phyloP scores from a whole-genome alignment of 2,797 vertebrate genomes.

The Nannoperca obscura region DNA sequence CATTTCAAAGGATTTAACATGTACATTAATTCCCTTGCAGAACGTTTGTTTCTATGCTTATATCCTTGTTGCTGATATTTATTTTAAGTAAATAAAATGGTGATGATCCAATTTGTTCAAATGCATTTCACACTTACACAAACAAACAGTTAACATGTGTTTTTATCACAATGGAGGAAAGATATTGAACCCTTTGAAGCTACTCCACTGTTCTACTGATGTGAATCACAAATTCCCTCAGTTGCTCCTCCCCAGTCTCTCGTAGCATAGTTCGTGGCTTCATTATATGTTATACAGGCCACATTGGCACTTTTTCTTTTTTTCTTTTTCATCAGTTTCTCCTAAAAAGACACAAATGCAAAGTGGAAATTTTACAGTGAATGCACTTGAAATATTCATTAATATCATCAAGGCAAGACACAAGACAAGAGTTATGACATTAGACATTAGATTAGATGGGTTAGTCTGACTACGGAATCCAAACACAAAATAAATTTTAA shows the following conservation, averaged over 20 bases:
- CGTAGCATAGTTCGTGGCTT: slow-evolving; percentile 49
- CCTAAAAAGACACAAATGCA: not conserved
- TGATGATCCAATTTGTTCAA: slow-evolving; percentile 32
- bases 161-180: slow-evolving; percentile 39
- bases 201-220: slow-evolving; percentile 33
- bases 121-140: slow-evolving; percentile 32
- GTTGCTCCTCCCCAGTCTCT: slow-evolving; percentile 46
- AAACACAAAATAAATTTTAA: not conserved
- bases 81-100: slow-evolving; percentile 21
- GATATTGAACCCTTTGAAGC: slow-evolving; percentile 41
- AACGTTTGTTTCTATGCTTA: slow-evolving; percentile 30
- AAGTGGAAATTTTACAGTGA: not conserved
- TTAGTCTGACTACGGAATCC: slow-evolving; percentile 11
- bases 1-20: slow-evolving; percentile 49
- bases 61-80: slow-evolving; percentile 32
- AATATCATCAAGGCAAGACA: slow-evolving; percentile 6
- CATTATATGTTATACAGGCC: slow-evolving; percentile 43
- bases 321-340: slow-evolving; percentile 29
- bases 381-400: slow-evolving; percentile 29
- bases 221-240: slow-evolving; percentile 39
- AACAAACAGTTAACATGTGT: slow-evolving; percentile 48
- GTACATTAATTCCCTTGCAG: slow-evolving; percentile 35
- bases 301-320: slow-evolving; percentile 28
- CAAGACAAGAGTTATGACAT: not conserved
- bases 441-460: not conserved